phyloP scores from a whole-genome alignment of 1,140 invertebrate genomes.

The Trachelipus rathkii region DNA sequence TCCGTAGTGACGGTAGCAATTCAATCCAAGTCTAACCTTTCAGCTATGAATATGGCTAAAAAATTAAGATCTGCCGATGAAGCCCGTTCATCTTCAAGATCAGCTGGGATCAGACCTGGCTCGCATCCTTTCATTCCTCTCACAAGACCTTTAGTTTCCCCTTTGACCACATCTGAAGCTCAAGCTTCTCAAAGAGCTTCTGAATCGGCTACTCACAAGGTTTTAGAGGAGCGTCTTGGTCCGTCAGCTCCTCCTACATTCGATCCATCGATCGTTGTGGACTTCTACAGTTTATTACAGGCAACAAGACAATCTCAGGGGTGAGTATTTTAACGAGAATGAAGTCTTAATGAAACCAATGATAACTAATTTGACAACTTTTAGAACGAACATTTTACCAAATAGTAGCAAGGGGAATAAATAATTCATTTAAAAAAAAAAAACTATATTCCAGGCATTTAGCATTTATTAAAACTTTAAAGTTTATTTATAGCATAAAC shows the following conservation, averaged over 20 bases:
- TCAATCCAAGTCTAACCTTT: not conserved
- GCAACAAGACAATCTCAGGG: not conserved
- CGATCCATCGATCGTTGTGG: slow-evolving; percentile 37
- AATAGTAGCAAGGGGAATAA: too few relatives aligned
- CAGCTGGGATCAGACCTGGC: not conserved
- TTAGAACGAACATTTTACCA: too few relatives aligned
- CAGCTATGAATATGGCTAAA: not conserved
- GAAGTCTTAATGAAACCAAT: too few relatives aligned
- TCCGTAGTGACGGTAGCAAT: not conserved
- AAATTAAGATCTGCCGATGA: not conserved
- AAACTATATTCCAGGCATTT: too few relatives aligned
- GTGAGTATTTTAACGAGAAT: not conserved
- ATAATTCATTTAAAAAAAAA: too few relatives aligned
- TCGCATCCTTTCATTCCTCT: not conserved
- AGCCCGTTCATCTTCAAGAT: not conserved
- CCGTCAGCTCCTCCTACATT: slow-evolving; percentile 26
- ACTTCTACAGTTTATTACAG: slow-evolving; percentile 32
- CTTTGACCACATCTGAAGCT: not conserved
- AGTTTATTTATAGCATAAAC: too few relatives aligned
- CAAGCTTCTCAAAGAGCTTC: not conserved
- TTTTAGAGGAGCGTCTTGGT: slow-evolving; percentile 24
- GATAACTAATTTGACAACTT: too few relatives aligned
- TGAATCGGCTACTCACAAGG: not conserved
- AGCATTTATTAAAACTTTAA: too few relatives aligned
- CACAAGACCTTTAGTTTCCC: not conserved